Percentiles rank a stretch among this genome's conserved stretches.
phyloP scores from a whole-genome alignment of 2,888 invertebrate species.

The Thysanoteuthis rhombus region DNA sequence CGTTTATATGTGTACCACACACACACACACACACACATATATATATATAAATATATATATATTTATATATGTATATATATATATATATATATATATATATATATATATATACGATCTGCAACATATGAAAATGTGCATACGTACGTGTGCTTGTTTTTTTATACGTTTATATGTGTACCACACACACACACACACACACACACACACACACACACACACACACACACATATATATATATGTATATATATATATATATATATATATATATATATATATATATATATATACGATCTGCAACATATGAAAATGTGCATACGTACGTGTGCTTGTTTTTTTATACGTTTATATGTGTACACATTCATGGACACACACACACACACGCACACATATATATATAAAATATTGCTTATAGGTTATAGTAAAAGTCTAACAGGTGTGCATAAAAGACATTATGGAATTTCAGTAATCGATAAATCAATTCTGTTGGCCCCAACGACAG shows the following conservation, averaged over 20 bases:
- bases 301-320: no score
- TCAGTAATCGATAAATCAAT: neutral
- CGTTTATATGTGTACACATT: neutral
- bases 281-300: no score
- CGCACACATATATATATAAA: neutral
- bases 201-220: no score
- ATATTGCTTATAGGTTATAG: neutral
- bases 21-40: neutral
- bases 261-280: no score
- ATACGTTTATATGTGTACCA: neutral
- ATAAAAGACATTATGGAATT: neutral
- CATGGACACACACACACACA: neutral
- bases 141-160: no score
- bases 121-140: no score
- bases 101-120: no score
- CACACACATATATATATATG: neutral
- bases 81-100: no score
- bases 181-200: no score
- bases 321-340: no score
- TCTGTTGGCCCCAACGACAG: neutral
- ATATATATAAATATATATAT: neutral
- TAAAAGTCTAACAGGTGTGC: neutral
- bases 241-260: no score
- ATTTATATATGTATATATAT: neutral
- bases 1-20: neutral